phyloP scores from a whole-genome alignment of 2,113 vertebrate genomes.

The Tenrec ecaudatus region DNA sequence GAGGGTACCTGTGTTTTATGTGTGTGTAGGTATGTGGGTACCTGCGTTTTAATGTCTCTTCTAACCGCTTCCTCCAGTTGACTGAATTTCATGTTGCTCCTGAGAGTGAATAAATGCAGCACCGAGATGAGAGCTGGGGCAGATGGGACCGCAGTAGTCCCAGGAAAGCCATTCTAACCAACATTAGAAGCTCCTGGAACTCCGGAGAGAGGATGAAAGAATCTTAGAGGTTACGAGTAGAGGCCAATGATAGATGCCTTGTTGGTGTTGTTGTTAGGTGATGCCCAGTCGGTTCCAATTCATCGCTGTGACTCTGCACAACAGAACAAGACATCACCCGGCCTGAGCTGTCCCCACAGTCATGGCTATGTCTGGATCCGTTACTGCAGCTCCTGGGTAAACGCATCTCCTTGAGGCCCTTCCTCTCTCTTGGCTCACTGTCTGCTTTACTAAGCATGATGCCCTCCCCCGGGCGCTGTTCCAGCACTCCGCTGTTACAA shows the following conservation, averaged over 20 bases:
- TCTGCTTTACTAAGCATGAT: too few relatives aligned
- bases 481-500: not conserved
- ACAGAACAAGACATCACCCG: not conserved
- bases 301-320: not conserved
- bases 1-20: too few relatives aligned
- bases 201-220: not conserved
- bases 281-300: not conserved
- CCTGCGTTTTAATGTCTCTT: not conserved
- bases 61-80: not conserved
- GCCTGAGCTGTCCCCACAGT: not conserved
- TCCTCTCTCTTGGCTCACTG: not conserved
- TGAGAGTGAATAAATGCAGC: not conserved
- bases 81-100: not conserved
- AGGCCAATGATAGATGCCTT: too few relatives aligned
- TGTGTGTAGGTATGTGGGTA: not conserved
- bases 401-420: not conserved
- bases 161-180: not conserved
- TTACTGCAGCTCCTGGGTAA: not conserved
- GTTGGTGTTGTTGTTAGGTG: not conserved
- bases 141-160: not conserved
- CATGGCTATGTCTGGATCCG: not conserved
- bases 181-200: not conserved
- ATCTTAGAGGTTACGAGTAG: too few relatives aligned
- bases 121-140: not conserved
- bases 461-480: not conserved